Percentiles rank a stretch among this genome's conserved stretches.
Evolutionary conservation across 2,888 invertebrate genomes (phyloP).

Genomic region (Prosapia bicincta): DNA sequence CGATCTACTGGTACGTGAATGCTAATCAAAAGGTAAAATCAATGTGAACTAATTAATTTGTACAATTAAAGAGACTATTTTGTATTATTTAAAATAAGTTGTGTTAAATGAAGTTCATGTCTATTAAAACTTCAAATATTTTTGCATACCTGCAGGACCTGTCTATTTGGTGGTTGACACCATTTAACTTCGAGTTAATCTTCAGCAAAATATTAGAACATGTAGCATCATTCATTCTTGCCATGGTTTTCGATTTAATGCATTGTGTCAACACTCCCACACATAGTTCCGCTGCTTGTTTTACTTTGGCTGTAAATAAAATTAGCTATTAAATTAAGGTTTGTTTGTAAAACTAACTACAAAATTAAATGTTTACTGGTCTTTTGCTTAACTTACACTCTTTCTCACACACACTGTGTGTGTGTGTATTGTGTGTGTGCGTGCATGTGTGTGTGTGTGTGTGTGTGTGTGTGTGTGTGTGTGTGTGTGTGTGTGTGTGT

Average conservation of each 20-base stretch:
- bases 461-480: constrained; percentile 1
- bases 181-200: constrained; percentile 80
- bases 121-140: too few species aligned
- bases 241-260: constrained; percentile 54
- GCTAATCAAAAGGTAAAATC: too few species aligned
- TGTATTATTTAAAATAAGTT: too few species aligned
- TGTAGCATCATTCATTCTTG: constrained; percentile 54
- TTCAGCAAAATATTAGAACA: constrained; percentile 68
- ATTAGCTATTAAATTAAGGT: too few species aligned
- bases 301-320: constrained; percentile 51
- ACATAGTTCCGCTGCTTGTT: constrained; percentile 62
- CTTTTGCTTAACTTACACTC: not conserved
- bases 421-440: too few species aligned
- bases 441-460: not conserved
- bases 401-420: too few species aligned
- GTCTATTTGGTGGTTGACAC: constrained; percentile 61
- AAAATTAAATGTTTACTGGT: constrained; percentile 30
- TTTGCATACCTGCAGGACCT: constrained; percentile 13
- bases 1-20: too few species aligned
- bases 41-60: too few species aligned
- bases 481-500: too few species aligned
- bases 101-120: too few species aligned
- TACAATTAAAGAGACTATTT: too few species aligned
- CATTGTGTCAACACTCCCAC: constrained; percentile 73
- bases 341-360: constrained; percentile 41